phyloP scores from a whole-genome alignment of 2,113 vertebrate species.

The Alethe diademata region DNA sequence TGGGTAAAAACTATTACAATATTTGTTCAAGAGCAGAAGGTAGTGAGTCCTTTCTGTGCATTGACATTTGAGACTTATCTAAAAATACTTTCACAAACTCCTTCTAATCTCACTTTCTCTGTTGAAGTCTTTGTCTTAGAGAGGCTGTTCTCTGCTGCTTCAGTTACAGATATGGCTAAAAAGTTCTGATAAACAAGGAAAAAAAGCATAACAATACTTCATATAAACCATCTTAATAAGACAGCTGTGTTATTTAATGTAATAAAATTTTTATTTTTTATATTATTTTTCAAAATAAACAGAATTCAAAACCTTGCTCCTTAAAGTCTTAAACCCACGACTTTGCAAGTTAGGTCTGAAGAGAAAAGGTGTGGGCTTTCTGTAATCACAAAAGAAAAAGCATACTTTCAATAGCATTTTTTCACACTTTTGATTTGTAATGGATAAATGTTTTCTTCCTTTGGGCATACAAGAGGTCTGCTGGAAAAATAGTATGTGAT shows the following conservation, averaged over 20 bases:
- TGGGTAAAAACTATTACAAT: background rate
- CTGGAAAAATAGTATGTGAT: background rate
- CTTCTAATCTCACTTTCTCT: background rate
- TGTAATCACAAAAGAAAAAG: background rate
- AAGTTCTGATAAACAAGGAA: background rate
- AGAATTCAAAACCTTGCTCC: background rate
- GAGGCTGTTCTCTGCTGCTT: background rate
- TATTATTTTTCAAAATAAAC: background rate
- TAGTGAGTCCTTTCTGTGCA: background rate
- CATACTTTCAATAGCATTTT: background rate
- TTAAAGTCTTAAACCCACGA: background rate
- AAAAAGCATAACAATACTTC: background rate
- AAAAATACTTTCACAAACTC: background rate
- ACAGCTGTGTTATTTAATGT: background rate
- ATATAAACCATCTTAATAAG: background rate
- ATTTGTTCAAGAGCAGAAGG: background rate
- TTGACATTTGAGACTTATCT: constrained; percentile 40
- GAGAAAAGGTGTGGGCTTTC: background rate
- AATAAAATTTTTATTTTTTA: background rate
- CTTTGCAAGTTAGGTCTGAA: background rate
- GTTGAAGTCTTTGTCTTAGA: background rate
- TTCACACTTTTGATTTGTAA: background rate
- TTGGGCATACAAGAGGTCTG: background rate
- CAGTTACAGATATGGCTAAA: background rate
- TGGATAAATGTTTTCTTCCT: background rate